Percentiles rank a stretch among this genome's conserved stretches.
phyloP scores from a whole-genome alignment of 2,113 vertebrate species.

The Cheirogaleus medius region DNA sequence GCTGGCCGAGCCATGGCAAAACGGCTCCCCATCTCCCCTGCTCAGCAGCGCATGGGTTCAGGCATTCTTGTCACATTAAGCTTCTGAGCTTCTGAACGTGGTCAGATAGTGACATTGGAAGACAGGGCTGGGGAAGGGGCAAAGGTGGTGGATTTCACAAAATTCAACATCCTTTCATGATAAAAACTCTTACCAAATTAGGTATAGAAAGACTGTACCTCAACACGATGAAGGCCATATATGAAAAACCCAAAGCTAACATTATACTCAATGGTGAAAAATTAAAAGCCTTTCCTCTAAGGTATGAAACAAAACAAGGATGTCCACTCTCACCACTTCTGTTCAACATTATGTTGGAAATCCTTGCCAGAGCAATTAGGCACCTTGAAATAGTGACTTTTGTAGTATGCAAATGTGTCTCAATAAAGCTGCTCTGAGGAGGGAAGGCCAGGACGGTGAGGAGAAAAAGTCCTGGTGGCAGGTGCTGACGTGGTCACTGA shows the following conservation, averaged over 20 bases:
- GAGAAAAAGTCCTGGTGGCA: not conserved
- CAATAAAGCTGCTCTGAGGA: not conserved
- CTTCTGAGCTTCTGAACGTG: not conserved
- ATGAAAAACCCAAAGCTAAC: not conserved
- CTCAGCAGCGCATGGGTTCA: not conserved
- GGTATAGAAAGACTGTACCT: not conserved
- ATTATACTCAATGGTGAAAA: not conserved
- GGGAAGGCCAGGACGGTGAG: no score
- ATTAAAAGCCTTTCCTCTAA: not conserved
- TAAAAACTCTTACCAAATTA: not conserved
- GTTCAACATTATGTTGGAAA: not conserved
- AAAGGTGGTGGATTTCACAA: not conserved
- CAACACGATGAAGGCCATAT: not conserved
- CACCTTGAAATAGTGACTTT: not conserved
- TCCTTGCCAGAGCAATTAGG: not conserved
- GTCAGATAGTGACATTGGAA: not conserved
- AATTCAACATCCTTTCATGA: not conserved
- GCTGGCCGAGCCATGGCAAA: fast-evolving
- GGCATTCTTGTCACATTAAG: not conserved
- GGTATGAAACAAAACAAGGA: not conserved
- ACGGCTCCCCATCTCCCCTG: no score
- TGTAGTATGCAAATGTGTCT: not conserved
- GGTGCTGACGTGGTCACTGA: not conserved
- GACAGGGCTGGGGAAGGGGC: not conserved
- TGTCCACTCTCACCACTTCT: not conserved